Conservation (phyloP, 2,797 vertebrate species). For the Pagetopsis macropterus region DNA sequence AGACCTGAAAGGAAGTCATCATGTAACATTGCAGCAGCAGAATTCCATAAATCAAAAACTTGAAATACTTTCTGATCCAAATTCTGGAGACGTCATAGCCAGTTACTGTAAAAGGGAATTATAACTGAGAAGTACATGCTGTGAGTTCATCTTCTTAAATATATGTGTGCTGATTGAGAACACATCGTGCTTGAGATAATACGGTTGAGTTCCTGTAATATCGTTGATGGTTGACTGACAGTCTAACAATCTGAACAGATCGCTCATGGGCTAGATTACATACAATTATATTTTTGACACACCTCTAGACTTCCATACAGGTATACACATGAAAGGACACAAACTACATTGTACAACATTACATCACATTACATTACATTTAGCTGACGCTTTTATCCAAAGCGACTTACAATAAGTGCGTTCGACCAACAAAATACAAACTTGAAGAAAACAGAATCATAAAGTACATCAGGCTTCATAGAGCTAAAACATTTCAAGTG, state of each 20-base stretch:
- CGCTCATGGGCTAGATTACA: constrained; percentile 46
- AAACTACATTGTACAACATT: constrained; percentile 7
- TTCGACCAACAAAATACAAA: too few relatives aligned
- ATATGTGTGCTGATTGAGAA: constrained; percentile 15
- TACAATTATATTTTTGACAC: constrained; percentile 50
- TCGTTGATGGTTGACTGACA: constrained; percentile 29
- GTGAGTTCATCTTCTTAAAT: constrained; percentile 30
- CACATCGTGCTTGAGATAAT: constrained; percentile 16
- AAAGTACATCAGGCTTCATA: too few relatives aligned
- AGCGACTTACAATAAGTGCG: too few relatives aligned
- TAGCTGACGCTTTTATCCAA: too few relatives aligned
- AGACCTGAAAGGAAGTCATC: constrained; percentile 40
- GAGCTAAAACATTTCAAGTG: too few relatives aligned
- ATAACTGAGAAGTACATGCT: constrained; percentile 45
- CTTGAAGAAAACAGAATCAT: too few relatives aligned
- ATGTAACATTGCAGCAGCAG: constrained; percentile 25
- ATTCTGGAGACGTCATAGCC: constrained; percentile 24
- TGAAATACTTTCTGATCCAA: constrained; percentile 38
- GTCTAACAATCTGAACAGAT: constrained; percentile 21
- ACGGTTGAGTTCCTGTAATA: constrained; percentile 26
- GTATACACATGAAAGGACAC: constrained; percentile 5
- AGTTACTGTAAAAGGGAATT: constrained; percentile 24
- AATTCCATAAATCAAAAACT: constrained; percentile 44
- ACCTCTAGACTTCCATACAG: constrained; percentile 25
- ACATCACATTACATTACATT: too few relatives aligned